Percentiles rank a stretch among this genome's conserved stretches.
phyloP scores from a whole-genome alignment of 2,113 vertebrate species.

The Pseudorectes ferrugineus region DNA sequence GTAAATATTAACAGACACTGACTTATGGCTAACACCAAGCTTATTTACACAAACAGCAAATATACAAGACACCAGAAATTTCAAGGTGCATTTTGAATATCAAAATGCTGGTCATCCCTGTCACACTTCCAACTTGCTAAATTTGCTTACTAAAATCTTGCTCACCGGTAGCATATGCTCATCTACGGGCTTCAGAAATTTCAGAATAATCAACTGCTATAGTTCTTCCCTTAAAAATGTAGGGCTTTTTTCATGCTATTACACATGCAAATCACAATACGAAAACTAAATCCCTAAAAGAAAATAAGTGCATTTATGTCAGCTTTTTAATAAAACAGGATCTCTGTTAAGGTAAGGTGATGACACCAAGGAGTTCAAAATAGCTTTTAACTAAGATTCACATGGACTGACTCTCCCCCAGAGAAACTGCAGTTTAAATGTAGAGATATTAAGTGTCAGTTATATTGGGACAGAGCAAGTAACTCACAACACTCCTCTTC shows the following conservation, averaged over 20 bases:
- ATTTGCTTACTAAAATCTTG: not conserved
- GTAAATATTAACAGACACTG: not conserved
- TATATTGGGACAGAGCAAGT: not conserved
- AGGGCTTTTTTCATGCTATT: not conserved
- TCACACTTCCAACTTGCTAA: not conserved
- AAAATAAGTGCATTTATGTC: not conserved
- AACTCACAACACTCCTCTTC: not conserved
- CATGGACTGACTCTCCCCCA: not conserved
- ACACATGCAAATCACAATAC: not conserved
- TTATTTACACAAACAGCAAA: not conserved
- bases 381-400: not conserved
- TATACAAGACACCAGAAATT: not conserved
- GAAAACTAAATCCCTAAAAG: not conserved
- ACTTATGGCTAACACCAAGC: not conserved
- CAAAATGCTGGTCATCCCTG: not conserved
- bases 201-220: not conserved
- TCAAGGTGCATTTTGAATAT: not conserved
- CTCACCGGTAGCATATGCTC: not conserved
- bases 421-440: not conserved
- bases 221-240: not conserved
- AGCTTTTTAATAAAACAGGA: not conserved
- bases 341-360: not conserved
- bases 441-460: not conserved
- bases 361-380: not conserved
- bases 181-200: not conserved